phyloP scores from a whole-genome alignment of 2,113 vertebrate species.

The Malaclemys terrapin region DNA sequence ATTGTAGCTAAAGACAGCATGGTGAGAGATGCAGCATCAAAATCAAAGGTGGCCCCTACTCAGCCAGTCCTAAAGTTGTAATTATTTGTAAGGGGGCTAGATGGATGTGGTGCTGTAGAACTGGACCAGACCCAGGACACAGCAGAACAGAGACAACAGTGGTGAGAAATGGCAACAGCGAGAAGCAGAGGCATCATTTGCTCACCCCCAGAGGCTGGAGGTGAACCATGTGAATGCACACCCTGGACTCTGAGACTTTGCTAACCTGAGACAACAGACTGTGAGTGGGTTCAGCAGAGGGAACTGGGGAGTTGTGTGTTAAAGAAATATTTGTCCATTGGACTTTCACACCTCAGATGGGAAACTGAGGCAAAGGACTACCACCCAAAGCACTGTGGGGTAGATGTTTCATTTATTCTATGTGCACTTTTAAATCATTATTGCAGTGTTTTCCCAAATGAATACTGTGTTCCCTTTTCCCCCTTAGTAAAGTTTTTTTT shows the following conservation, averaged over 20 bases:
- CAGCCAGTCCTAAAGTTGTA: neutral
- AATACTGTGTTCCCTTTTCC: neutral
- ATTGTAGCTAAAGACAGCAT: neutral
- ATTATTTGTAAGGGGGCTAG: neutral
- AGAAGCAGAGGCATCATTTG: neutral
- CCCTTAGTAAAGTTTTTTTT: neutral
- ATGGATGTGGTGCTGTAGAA: neutral
- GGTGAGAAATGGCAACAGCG: neutral
- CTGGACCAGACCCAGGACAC: neutral
- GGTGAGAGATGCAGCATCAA: neutral
- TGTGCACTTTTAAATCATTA: neutral
- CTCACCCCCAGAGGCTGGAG: neutral
- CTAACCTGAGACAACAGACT: neutral
- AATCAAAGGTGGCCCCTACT: neutral
- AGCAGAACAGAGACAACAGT: neutral
- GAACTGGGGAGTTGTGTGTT: neutral
- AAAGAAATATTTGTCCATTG: neutral
- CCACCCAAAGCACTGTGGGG: neutral
- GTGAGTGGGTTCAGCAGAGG: neutral
- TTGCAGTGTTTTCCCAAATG: neutral
- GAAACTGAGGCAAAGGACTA: neutral
- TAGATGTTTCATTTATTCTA: neutral
- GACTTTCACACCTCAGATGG: neutral
- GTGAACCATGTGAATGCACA: neutral
- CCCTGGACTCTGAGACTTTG: neutral